Percentiles rank a stretch among this genome's conserved stretches.
Conservation (phyloP, 2,113 vertebrate genomes). For the Antennarius striatus region DNA sequence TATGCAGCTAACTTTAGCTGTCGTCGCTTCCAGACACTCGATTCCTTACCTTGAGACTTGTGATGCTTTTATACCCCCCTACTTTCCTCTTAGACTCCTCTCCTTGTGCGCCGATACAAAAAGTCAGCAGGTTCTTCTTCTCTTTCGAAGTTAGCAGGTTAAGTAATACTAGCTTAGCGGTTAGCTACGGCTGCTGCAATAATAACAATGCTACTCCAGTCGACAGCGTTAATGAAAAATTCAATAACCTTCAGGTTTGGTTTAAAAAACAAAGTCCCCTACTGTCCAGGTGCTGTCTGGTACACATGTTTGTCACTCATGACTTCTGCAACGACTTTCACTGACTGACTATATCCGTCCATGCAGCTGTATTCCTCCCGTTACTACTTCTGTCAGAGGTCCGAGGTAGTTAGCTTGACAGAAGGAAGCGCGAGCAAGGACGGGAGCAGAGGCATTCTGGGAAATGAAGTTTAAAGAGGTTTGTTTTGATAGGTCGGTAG, state of each 20-base stretch:
- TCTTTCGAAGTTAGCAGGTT: constrained; percentile 46
- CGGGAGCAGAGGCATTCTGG: constrained; percentile 66
- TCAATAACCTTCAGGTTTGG: neutral
- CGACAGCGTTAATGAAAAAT: neutral
- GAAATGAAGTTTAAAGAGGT: constrained; percentile 64
- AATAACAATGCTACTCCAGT: neutral
- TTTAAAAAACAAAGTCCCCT: constrained; percentile 11
- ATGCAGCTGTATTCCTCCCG: constrained; percentile 34
- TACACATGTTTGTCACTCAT: neutral
- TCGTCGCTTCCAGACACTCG: too few species aligned
- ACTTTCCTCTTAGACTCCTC: neutral
- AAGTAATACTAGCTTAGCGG: constrained; percentile 55
- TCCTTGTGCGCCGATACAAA: neutral
- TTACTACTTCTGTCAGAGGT: constrained; percentile 39
- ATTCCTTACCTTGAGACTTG: too few species aligned
- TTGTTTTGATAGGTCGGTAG: constrained; percentile 67
- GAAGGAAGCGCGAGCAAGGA: constrained; percentile 52
- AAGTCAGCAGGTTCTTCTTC: neutral
- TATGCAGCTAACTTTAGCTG: too few species aligned
- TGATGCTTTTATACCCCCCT: too few species aligned
- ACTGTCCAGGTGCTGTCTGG: constrained; percentile 2
- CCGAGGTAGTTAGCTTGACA: constrained; percentile 24
- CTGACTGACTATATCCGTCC: constrained; percentile 29
- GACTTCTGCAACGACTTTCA: constrained; percentile 39
- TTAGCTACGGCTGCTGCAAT: constrained; percentile 51